Evolutionary conservation across 2,113 vertebrate genomes (phyloP).

Genomic region (Scartelaos histophorus): DNA sequence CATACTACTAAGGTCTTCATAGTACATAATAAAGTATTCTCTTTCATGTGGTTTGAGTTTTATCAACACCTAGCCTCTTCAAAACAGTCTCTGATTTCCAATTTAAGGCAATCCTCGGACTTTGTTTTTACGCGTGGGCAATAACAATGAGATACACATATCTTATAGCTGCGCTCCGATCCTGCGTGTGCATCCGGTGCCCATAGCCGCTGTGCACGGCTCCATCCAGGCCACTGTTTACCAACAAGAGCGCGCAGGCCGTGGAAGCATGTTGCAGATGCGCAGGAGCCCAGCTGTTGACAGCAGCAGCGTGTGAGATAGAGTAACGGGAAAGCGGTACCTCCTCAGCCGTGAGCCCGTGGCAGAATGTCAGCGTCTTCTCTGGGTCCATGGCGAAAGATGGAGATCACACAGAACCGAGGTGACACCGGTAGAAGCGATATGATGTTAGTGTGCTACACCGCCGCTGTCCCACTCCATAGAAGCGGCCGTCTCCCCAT

Average conservation of each 20-base stretch:
- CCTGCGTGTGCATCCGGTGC: not conserved
- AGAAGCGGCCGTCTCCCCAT: conserved; percentile 51
- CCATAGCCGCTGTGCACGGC: not conserved
- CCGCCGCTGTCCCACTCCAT: conserved; percentile 58
- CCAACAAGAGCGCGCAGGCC: conserved; percentile 49
- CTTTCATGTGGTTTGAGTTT: not conserved
- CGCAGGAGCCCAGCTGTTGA: conserved; percentile 59
- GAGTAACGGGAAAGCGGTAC: conserved; percentile 44
- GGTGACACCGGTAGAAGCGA: not conserved
- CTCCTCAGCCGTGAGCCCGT: conserved; percentile 66
- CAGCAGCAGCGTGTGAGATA: conserved; percentile 28
- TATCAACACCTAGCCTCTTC: not conserved
- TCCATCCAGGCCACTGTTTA: conserved; percentile 44
- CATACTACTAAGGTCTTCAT: not conserved
- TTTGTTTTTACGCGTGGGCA: conserved; percentile 33
- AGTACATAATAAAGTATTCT: not conserved
- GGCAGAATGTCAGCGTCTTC: conserved; percentile 74
- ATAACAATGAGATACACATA: not conserved
- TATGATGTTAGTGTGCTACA: conserved; percentile 27
- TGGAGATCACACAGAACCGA: conserved; percentile 32
- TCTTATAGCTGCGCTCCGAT: not conserved
- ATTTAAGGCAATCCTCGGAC: not conserved
- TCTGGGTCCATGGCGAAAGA: conserved; percentile 70
- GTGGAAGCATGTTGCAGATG: conserved; percentile 50
- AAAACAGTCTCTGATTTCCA: not conserved